These are phyloP conservation scores for Xiphophorus maculatus DNA, from an alignment of 2,113 vertebrate species.

Conservation along the genomic window DNA sequence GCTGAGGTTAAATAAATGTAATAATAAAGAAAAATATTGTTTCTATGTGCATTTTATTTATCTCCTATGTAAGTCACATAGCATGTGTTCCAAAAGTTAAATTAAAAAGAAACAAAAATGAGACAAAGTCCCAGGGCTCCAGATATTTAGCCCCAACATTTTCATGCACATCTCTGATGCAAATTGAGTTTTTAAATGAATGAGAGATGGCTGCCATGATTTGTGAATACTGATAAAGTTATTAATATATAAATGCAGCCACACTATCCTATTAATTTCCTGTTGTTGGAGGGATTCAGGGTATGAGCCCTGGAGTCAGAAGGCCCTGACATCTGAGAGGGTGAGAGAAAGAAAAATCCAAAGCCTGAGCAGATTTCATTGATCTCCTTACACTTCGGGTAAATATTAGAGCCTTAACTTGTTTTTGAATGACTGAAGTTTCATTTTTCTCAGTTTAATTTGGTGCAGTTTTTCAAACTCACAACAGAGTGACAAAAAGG, in stretches of 20 bases:
- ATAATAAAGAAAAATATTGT: neutral
- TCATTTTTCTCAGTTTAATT: neutral
- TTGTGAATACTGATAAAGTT: slow-evolving; percentile 70
- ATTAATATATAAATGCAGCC: slow-evolving; percentile 72
- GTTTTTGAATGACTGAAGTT: neutral
- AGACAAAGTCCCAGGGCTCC: neutral
- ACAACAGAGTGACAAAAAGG: no score
- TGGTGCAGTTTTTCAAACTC: no score
- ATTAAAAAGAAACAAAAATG: neutral
- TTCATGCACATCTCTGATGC: slow-evolving; percentile 30
- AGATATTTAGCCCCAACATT: slow-evolving; percentile 4
- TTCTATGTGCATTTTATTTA: neutral
- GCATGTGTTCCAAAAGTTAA: no score
- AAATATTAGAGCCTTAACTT: neutral
- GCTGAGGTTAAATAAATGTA: neutral
- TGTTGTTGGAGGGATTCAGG: slow-evolving; percentile 51
- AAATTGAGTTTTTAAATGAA: slow-evolving; percentile 53
- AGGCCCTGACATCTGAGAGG: slow-evolving; percentile 42
- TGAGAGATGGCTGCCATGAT: slow-evolving; percentile 54
- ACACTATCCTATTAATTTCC: slow-evolving; percentile 63
- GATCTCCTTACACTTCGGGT: neutral
- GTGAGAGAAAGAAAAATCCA: slow-evolving; percentile 6
- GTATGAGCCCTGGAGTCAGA: slow-evolving; percentile 53
- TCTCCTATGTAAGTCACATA: no score
- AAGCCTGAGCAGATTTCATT: neutral